phyloP scores from a whole-genome alignment of 2,888 invertebrate species.

The Crocallis elinguaria region DNA sequence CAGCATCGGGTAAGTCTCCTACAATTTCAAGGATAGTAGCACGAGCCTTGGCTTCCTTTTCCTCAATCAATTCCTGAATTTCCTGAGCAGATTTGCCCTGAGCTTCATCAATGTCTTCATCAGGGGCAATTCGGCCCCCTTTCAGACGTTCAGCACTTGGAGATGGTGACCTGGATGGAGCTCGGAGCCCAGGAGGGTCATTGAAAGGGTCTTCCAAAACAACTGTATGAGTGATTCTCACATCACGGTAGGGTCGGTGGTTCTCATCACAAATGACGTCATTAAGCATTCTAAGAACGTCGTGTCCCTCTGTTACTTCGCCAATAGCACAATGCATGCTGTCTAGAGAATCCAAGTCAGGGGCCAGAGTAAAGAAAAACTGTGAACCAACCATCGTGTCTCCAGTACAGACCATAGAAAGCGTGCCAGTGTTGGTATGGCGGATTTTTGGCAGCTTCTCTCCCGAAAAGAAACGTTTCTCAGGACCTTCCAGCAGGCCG shows the following conservation, averaged over 20 bases:
- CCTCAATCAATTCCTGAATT: conserved; percentile 93
- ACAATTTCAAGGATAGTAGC: conserved; percentile 99
- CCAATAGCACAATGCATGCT: conserved; percentile 97
- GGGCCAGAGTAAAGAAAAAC: conserved; percentile 96
- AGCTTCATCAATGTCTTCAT: conserved; percentile 96
- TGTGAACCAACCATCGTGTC: conserved; percentile 96
- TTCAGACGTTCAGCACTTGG: conserved; percentile 92
- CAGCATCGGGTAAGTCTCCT: conserved; percentile 98
- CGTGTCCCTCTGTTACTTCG: conserved; percentile 96
- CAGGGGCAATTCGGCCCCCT: conserved; percentile 95
- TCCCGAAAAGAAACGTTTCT: conserved; percentile 95
- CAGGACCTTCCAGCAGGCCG: conserved; percentile 93
- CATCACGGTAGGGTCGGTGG: conserved; percentile 96
- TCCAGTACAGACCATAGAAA: conserved; percentile 98
- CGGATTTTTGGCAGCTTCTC: conserved; percentile 96
- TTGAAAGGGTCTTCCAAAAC: conserved; percentile 98
- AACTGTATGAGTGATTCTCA: conserved; percentile 98
- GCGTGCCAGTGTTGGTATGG: conserved; percentile 92
- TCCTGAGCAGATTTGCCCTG: conserved; percentile 94
- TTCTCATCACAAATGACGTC: conserved; percentile 96
- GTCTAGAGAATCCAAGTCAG: conserved; percentile 95
- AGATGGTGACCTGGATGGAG: conserved; percentile 95
- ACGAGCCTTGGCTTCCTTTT: conserved; percentile 97
- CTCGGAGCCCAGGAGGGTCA: conserved; percentile 91
- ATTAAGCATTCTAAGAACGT: conserved; percentile 94